Percentiles rank a stretch among this genome's conserved stretches.
These are phyloP conservation scores for Phenacoccus solenopsis DNA, from an alignment of 1,140 invertebrate genomes.

Conservation along the genomic window DNA sequence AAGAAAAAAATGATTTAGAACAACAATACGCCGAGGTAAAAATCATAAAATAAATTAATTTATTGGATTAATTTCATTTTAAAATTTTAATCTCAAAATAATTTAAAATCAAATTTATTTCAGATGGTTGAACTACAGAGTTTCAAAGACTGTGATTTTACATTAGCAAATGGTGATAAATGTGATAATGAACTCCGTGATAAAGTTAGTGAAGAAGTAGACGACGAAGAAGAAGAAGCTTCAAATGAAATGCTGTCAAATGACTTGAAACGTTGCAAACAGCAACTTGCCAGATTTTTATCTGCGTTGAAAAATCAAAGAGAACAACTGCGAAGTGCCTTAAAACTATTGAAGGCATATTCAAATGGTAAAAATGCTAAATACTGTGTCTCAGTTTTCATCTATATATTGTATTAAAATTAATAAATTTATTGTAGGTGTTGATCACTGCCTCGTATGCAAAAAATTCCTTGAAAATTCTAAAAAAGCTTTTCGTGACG, in stretches of 20 bases:
- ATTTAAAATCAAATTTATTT: neutral
- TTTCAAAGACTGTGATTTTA: conserved; percentile 10
- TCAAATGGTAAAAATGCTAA: neutral
- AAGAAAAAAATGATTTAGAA: conserved; percentile 51
- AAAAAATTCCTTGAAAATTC: neutral
- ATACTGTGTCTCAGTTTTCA: neutral
- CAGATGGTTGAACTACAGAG: conserved; percentile 11
- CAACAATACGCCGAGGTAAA: conserved; percentile 44
- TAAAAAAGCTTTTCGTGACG: neutral
- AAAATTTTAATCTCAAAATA: too few relatives aligned
- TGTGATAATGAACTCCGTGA: neutral
- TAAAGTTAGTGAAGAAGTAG: neutral
- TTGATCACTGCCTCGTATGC: neutral
- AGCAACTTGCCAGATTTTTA: neutral
- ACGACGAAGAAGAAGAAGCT: neutral
- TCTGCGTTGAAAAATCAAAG: neutral
- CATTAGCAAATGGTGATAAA: neutral
- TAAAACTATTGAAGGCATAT: neutral
- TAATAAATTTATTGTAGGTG: neutral
- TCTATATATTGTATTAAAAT: neutral
- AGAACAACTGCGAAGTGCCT: neutral
- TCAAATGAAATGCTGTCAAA: neutral
- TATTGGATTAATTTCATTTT: neutral
- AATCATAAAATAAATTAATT: neutral
- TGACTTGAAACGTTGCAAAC: neutral